Evolutionary conservation across 2,888 invertebrate species (phyloP).

Genomic region (Cantharis nigra): DNA sequence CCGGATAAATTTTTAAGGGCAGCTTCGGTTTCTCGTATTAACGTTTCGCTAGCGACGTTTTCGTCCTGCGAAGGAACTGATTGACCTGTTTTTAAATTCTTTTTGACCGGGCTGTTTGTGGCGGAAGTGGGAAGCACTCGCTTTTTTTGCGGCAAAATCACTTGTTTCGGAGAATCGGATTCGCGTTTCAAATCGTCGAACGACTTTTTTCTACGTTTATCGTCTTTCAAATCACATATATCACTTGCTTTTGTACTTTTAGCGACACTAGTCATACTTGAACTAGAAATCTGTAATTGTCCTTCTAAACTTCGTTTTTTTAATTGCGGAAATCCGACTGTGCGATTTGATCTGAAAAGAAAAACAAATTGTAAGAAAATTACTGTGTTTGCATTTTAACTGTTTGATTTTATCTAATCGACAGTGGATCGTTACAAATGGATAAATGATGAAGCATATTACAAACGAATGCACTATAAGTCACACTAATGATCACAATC

Average conservation of each 20-base stretch:
- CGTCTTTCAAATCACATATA: slow-evolving; percentile 42
- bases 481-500: slow-evolving; percentile 30
- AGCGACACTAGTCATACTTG: slow-evolving; percentile 45
- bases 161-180: slow-evolving; percentile 50
- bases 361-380: slow-evolving; percentile 23
- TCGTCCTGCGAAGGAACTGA: slow-evolving; percentile 48
- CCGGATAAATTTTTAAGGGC: slow-evolving; percentile 86
- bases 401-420: slow-evolving; percentile 30
- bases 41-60: slow-evolving; percentile 72
- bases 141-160: slow-evolving; percentile 65
- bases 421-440: slow-evolving; percentile 28
- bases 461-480: slow-evolving; percentile 20
- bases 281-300: slow-evolving; percentile 27
- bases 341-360: slow-evolving; percentile 52
- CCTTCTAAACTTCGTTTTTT: slow-evolving; percentile 72
- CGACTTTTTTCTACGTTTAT: slow-evolving; percentile 56
- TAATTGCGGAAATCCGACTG: slow-evolving; percentile 62
- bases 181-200: slow-evolving; percentile 47
- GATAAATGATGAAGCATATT: slow-evolving; percentile 29
- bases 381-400: slow-evolving; percentile 19
- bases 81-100: slow-evolving; percentile 56
- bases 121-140: slow-evolving; percentile 55
- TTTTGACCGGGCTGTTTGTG: slow-evolving; percentile 49
- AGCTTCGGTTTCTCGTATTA: slow-evolving; percentile 86
- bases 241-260: slow-evolving; percentile 45